Percentiles rank a stretch among this genome's conserved stretches.
These are phyloP conservation scores for Heteromyza rotundicornis DNA, from an alignment of 2,888 invertebrate species.

Conservation along the genomic window DNA sequence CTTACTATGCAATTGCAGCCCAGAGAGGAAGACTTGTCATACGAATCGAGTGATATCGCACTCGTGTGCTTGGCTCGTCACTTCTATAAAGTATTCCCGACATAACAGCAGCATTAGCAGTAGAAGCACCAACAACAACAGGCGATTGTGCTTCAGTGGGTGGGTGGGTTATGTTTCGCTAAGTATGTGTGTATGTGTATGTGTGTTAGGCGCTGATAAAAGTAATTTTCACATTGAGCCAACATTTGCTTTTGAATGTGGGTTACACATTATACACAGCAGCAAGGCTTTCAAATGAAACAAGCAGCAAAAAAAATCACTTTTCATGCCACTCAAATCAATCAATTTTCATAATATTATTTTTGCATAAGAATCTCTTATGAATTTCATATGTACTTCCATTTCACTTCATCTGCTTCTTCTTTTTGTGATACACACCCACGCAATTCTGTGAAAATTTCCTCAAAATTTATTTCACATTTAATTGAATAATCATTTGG, in stretches of 20 bases:
- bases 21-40: too few relatives aligned
- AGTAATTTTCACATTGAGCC: constrained; percentile 21
- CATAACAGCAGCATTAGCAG: too few relatives aligned
- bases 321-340: not conserved
- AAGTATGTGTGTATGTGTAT: constrained; percentile 18
- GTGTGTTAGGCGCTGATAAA: constrained; percentile 44
- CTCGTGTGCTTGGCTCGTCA: not conserved
- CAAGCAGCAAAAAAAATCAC: constrained; percentile 7
- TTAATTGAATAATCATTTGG: too few relatives aligned
- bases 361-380: not conserved
- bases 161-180: not conserved
- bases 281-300: too few relatives aligned
- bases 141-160: not conserved
- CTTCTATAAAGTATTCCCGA: too few relatives aligned
- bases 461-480: too few relatives aligned
- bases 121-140: not conserved
- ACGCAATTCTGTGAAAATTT: too few relatives aligned
- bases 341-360: not conserved
- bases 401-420: not conserved
- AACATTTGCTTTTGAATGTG: not conserved
- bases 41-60: not conserved
- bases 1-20: too few relatives aligned
- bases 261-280: too few relatives aligned
- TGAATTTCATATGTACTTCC: not conserved
- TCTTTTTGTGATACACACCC: too few relatives aligned